These are phyloP conservation scores for Eclectus roratus DNA, from an alignment of 2,113 vertebrate species.

Conservation along the genomic window DNA sequence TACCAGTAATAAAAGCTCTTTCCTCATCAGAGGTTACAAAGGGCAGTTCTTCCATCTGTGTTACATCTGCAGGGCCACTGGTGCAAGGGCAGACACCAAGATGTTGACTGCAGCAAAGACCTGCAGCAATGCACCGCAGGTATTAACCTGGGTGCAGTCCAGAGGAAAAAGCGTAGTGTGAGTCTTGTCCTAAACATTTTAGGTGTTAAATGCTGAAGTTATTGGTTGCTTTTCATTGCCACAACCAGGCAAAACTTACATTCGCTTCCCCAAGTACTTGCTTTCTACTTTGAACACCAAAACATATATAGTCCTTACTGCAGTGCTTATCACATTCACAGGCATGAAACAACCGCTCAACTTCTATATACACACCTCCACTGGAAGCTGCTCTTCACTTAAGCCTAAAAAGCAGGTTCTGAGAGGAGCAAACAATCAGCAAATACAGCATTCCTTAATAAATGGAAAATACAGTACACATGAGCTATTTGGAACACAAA, in stretches of 20 bases:
- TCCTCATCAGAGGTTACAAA: neutral
- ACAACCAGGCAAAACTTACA: neutral
- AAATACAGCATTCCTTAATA: neutral
- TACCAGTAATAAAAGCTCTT: neutral
- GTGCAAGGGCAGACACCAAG: neutral
- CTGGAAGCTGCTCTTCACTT: neutral
- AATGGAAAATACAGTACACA: neutral
- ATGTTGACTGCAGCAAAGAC: accelerated
- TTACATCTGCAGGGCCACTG: neutral
- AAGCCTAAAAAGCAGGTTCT: neutral
- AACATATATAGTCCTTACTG: accelerated
- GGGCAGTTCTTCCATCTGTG: neutral
- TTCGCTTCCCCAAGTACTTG: neutral
- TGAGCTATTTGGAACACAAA: neutral
- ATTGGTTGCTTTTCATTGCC: neutral
- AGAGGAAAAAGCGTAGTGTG: neutral
- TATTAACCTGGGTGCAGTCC: neutral
- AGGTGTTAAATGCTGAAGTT: neutral
- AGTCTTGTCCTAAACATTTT: neutral
- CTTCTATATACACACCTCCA: neutral
- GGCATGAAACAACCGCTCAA: neutral
- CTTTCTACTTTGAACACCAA: neutral
- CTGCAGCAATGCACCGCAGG: neutral
- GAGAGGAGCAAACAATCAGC: neutral
- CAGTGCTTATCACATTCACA: accelerated